Percentiles rank a stretch among this genome's conserved stretches.
These are phyloP conservation scores for Pogonocherus hispidulus DNA, from an alignment of 2,888 invertebrate species.

Conservation along the genomic window DNA sequence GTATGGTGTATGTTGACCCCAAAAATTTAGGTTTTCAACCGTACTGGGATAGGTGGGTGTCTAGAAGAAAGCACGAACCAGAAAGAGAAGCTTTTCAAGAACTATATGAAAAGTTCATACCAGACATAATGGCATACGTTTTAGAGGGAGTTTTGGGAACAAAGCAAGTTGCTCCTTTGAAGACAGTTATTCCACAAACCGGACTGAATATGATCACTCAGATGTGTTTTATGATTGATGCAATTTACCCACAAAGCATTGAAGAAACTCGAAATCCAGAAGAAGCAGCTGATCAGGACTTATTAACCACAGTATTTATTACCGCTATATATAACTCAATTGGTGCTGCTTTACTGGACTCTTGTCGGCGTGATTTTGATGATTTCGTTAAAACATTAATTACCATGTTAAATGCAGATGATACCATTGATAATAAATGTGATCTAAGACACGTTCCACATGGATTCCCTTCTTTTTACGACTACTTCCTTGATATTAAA, in stretches of 20 bases:
- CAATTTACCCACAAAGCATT: slow-evolving; percentile 72
- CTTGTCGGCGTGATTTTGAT: slow-evolving; percentile 82
- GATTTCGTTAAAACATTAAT: slow-evolving; percentile 76
- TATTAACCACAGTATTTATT: slow-evolving; percentile 81
- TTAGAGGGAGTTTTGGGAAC: slow-evolving; percentile 81
- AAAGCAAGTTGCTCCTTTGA: slow-evolving; percentile 76
- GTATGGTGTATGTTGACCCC: slow-evolving; percentile 93
- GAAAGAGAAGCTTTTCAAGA: slow-evolving; percentile 69
- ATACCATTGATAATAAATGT: slow-evolving; percentile 76
- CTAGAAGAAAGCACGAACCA: slow-evolving; percentile 70
- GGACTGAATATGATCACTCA: slow-evolving; percentile 90
- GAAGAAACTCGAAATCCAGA: slow-evolving; percentile 69
- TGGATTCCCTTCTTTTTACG: slow-evolving; percentile 80
- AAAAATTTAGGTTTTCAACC: slow-evolving; percentile 90
- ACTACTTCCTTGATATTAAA: slow-evolving; percentile 82
- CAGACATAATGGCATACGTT: slow-evolving; percentile 79
- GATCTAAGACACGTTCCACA: slow-evolving; percentile 82
- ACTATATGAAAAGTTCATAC: slow-evolving; percentile 84
- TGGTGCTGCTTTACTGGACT: slow-evolving; percentile 82
- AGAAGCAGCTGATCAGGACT: slow-evolving; percentile 70
- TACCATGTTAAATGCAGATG: slow-evolving; percentile 79
- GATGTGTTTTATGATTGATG: slow-evolving; percentile 84
- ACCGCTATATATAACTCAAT: slow-evolving; percentile 87
- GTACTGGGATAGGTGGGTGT: slow-evolving; percentile 89
- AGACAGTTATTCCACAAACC: slow-evolving; percentile 87